Evolutionary conservation across 2,113 vertebrate genomes (phyloP), one percentile per base, ranked within the genome.

Genomic region (Monopterus albus): DNA sequence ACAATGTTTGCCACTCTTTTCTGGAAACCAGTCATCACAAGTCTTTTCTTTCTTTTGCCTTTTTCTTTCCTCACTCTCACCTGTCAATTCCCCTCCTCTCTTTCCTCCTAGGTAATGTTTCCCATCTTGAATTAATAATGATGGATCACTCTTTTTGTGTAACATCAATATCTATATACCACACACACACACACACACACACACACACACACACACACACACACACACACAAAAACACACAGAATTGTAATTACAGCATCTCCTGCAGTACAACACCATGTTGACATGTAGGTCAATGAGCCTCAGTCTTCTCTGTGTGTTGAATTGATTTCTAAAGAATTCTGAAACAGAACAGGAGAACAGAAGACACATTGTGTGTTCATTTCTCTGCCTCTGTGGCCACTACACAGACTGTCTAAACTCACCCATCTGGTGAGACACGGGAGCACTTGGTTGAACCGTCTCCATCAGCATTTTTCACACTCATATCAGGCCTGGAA

Each of bases 261-360:
- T 72, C 29, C 14, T 51, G 55, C 72, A 57, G 60, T 14, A 28
- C 35, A 31, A 33, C 46, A 3, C 5, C 53, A 18, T 15, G 47
- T 12, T 64, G 61, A 74, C 84, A 80, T 79, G 51, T 63, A 67
- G 55, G 77, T 78, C 67, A 76, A 21, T 60, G 33, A 67, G 70
- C 58, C 72, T 64, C 47, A 13, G 46, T 64, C 47, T 39, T 58
- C 40, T 59, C 29, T n/a, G 25, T 25, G 17, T 51, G 56, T n/a
- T 42, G 14, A 42, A 53, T 25, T 43, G 46, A 66, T 68, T 76
- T 74, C 45, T 7, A 57, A 2, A 49, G 25, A 36, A 10, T n/a
- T 63, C 35, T 45, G 50, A 43, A 72, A 5, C 47, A 43, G 52
- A 75, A 35, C 1, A n/a, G 45, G 35, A 49, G 57, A 61, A 33